Conservation (phyloP, 2,888 invertebrate genomes). For the Patella pellucida region DNA sequence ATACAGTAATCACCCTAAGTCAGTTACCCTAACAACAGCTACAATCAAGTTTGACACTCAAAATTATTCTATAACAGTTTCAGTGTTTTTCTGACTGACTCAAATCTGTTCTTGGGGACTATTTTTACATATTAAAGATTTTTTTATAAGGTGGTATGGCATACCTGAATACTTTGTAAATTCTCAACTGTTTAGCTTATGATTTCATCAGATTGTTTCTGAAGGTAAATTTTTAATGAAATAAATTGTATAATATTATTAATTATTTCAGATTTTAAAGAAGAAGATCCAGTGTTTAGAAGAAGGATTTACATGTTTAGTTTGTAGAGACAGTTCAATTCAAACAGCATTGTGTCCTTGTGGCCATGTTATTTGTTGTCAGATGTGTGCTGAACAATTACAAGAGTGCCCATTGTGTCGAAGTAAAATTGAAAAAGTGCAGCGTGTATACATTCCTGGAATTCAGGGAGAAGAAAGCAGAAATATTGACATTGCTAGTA, state of each 20-base stretch:
- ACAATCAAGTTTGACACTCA: no score
- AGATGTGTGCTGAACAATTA: conserved; percentile 82
- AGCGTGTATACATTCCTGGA: conserved; percentile 76
- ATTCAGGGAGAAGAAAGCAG: conserved; percentile 4
- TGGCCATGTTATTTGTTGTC: conserved; percentile 88
- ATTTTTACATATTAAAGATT: no score
- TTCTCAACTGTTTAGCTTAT: no score
- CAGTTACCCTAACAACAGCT: no score
- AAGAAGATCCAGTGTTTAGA: conserved; percentile 49
- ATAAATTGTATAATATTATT: conserved; percentile 15
- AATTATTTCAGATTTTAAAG: conserved; percentile 47
- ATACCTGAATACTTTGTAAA: no score
- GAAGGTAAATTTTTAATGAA: background rate
- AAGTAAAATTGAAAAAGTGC: conserved; percentile 79
- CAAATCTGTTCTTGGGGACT: no score
- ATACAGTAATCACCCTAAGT: no score
- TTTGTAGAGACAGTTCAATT: conserved; percentile 88
- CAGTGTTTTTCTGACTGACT: no score
- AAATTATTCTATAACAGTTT: no score
- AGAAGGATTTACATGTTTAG: conserved; percentile 79
- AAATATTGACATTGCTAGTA: conserved; percentile 6
- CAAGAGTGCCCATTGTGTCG: conserved; percentile 84
- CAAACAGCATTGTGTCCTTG: conserved; percentile 90
- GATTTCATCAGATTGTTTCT: no score
- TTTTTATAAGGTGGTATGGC: no score